These are phyloP conservation scores for Spilogale gracilis DNA, from an alignment of 2,113 vertebrate genomes.

Conservation along the genomic window DNA sequence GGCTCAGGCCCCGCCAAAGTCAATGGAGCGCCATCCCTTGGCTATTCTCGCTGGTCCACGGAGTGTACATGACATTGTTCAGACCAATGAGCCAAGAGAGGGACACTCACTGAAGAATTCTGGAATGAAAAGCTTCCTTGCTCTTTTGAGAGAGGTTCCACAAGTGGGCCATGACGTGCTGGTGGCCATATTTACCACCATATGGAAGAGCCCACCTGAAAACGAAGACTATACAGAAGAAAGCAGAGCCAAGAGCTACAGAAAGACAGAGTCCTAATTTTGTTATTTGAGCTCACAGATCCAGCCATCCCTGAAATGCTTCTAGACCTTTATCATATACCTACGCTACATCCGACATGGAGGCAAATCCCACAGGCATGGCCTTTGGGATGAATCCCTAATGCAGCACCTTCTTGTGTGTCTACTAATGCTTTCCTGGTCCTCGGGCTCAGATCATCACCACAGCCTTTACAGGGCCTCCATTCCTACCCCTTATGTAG, in stretches of 20 bases:
- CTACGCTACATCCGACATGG: rapidly evolving
- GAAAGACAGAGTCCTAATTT: not conserved
- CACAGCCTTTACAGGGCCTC: not conserved
- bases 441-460: not conserved
- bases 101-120: not conserved
- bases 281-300: not conserved
- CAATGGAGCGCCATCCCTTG: not conserved
- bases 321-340: rapidly evolving
- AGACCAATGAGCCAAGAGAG: not conserved
- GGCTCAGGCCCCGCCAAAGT: not conserved
- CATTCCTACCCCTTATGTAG: rapidly evolving
- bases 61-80: not conserved
- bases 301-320: rapidly evolving
- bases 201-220: not conserved
- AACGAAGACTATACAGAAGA: not conserved
- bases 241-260: not conserved
- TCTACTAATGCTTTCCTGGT: not conserved
- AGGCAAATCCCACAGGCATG: rapidly evolving
- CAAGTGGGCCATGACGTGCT: not conserved
- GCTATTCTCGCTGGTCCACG: not conserved
- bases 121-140: not conserved
- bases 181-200: not conserved
- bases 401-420: rapidly evolving
- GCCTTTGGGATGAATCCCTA: too few species aligned
- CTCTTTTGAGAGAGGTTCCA: not conserved